phyloP scores from a whole-genome alignment of 1,140 invertebrate genomes.

The Lepeophtheirus salmonis region DNA sequence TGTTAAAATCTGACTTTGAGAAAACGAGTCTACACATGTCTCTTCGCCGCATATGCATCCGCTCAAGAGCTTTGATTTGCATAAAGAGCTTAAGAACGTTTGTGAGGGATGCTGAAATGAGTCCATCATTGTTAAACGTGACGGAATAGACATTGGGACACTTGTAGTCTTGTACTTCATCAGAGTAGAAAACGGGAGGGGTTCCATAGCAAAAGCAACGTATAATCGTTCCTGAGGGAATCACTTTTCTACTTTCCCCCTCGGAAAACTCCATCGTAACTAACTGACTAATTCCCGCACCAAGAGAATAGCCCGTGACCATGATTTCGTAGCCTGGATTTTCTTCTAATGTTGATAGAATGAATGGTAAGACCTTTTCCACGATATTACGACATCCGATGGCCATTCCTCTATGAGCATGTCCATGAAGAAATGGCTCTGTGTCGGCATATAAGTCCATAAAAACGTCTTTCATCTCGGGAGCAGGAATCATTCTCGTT shows the following conservation, averaged over 20 bases:
- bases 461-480: slow-evolving; percentile 12
- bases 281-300: slow-evolving; percentile 10
- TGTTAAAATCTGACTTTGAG: background rate
- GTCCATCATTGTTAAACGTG: slow-evolving; percentile 7
- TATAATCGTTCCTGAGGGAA: background rate
- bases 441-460: slow-evolving; percentile 11
- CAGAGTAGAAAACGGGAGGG: slow-evolving; percentile 4
- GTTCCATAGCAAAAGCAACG: slow-evolving; percentile 13
- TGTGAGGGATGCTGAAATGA: background rate
- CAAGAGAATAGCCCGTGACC: slow-evolving; percentile 11
- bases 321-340: slow-evolving; percentile 9
- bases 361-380: background rate
- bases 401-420: slow-evolving; percentile 6
- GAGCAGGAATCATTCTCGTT: slow-evolving; percentile 14
- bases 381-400: slow-evolving; percentile 8
- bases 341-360: background rate
- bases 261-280: slow-evolving; percentile 5
- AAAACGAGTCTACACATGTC: slow-evolving; percentile 5
- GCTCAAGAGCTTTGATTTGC: slow-evolving; percentile 8
- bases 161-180: background rate
- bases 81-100: slow-evolving; percentile 5
- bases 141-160: slow-evolving; percentile 9
- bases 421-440: slow-evolving; percentile 5
- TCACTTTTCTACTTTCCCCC: background rate
- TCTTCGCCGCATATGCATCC: slow-evolving; percentile 1